Percentiles rank a stretch among this genome's conserved stretches.
phyloP scores from a whole-genome alignment of 2,888 invertebrate genomes.

The Drosophila antonietae region DNA sequence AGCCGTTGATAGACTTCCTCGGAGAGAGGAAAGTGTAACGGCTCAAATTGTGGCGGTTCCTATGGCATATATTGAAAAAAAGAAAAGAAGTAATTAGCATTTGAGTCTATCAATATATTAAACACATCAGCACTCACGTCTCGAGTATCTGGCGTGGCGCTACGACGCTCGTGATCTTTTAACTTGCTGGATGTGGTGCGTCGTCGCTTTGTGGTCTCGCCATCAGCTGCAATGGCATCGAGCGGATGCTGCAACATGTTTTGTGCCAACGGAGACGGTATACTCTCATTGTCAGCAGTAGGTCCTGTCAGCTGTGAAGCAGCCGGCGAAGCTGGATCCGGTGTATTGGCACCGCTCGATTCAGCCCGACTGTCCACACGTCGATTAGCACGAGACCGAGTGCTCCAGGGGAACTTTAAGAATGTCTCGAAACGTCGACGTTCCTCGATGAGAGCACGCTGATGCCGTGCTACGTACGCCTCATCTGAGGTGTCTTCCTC shows the following conservation, averaged over 20 bases:
- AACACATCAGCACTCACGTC: slow-evolving; percentile 73
- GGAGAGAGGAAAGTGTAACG: slow-evolving; percentile 90
- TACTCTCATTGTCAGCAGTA: slow-evolving; percentile 83
- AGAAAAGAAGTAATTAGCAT: background rate
- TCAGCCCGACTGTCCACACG: slow-evolving; percentile 89
- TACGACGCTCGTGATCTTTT: slow-evolving; percentile 81
- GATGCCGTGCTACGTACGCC: slow-evolving; percentile 89
- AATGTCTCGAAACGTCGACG: slow-evolving; percentile 87
- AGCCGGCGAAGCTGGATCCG: slow-evolving; percentile 89
- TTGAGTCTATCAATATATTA: background rate
- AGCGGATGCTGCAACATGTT: slow-evolving; percentile 65
- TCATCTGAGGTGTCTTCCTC: slow-evolving; percentile 93
- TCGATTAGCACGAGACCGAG: slow-evolving; percentile 87
- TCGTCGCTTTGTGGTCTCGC: slow-evolving; percentile 68
- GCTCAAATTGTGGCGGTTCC: slow-evolving; percentile 89
- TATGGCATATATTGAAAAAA: slow-evolving; percentile 85
- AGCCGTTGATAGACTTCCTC: slow-evolving; percentile 89
- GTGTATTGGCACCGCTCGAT: slow-evolving; percentile 90
- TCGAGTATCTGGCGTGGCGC: slow-evolving; percentile 86
- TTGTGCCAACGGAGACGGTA: slow-evolving; percentile 83
- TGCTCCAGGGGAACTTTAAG: slow-evolving; percentile 84
- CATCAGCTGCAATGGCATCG: slow-evolving; percentile 69
- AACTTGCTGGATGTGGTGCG: slow-evolving; percentile 83
- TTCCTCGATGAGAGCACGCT: slow-evolving; percentile 88
- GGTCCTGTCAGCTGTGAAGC: slow-evolving; percentile 76